Evolutionary conservation across 2,888 invertebrate species (phyloP).

Genomic region (Amphipoea lucens): DNA sequence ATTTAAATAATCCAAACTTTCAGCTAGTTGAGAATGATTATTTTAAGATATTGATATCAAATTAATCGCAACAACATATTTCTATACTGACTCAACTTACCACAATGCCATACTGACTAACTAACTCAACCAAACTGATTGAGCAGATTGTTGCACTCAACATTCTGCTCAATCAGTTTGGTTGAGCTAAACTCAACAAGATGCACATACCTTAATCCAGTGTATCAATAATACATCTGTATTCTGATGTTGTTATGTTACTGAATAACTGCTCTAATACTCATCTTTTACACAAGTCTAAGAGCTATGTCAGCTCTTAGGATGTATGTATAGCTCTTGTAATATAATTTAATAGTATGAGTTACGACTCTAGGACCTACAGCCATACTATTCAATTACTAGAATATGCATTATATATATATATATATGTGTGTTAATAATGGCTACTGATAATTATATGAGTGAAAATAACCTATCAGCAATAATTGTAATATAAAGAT

Average conservation of each 20-base stretch:
- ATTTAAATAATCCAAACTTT: background rate
- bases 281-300: slow-evolving; percentile 5
- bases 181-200: slow-evolving; percentile 14
- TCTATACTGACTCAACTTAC: background rate
- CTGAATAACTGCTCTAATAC: slow-evolving; percentile 22
- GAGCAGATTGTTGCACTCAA: too few species aligned
- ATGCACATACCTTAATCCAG: slow-evolving; percentile 17
- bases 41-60: background rate
- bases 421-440: background rate
- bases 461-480: slow-evolving; percentile 21
- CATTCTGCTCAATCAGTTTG: slow-evolving; percentile 4
- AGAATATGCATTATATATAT: too few species aligned
- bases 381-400: background rate
- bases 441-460: slow-evolving; percentile 15
- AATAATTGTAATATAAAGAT: background rate
- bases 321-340: background rate
- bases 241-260: slow-evolving; percentile 16
- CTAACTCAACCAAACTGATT: too few species aligned
- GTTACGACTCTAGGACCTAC: background rate
- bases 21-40: background rate
- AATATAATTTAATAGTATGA: too few species aligned
- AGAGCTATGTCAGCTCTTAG: slow-evolving; percentile 2
- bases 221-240: slow-evolving; percentile 27
- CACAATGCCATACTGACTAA: background rate
- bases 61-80: slow-evolving; percentile 2